Conservation (phyloP, 2,797 vertebrate species). For the Muscicapa comitata region DNA sequence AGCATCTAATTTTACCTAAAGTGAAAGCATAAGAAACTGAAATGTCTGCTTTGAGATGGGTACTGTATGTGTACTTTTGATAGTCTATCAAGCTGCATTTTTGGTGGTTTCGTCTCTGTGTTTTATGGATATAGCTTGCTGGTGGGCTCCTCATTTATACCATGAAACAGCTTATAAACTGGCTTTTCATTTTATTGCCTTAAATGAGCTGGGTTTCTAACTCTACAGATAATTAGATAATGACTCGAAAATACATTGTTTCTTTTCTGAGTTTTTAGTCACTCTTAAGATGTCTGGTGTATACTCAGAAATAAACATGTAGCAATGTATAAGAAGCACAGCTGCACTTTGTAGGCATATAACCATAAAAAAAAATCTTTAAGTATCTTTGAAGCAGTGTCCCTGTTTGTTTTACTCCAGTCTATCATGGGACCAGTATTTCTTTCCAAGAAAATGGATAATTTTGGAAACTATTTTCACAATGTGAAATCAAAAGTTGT, state of each 20-base stretch:
- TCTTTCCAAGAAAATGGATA: background rate
- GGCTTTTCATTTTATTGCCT: background rate
- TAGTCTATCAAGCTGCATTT: background rate
- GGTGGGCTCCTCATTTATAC: background rate
- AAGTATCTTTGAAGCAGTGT: background rate
- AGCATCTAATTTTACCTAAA: background rate
- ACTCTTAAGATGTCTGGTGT: background rate
- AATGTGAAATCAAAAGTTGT: background rate
- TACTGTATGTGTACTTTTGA: fast-evolving
- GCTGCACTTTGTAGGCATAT: background rate
- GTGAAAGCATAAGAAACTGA: background rate
- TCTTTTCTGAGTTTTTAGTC: background rate
- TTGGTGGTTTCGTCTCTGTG: background rate
- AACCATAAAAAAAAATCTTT: background rate
- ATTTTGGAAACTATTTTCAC: background rate
- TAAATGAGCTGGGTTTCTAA: background rate
- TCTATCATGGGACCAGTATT: background rate
- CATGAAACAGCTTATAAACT: background rate
- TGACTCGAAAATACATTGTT: background rate
- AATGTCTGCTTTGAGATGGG: background rate
- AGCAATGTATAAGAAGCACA: background rate
- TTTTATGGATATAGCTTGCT: background rate
- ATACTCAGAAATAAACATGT: background rate
- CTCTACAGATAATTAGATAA: background rate
- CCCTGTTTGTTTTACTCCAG: background rate